phyloP scores from a whole-genome alignment of 2,888 invertebrate genomes.

The Temnothorax ravouxi region DNA sequence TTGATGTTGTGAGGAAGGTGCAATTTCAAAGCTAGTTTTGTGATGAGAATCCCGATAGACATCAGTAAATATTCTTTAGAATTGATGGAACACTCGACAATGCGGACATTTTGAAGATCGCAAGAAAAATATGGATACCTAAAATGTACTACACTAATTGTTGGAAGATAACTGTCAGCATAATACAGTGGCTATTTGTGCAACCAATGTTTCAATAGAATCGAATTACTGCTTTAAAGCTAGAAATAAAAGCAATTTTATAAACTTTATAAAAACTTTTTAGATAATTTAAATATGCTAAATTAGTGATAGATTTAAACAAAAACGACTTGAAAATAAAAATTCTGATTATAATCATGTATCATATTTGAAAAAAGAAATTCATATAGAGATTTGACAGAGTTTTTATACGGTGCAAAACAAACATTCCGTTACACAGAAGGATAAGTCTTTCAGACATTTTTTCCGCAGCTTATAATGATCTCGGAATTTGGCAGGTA shows the following conservation, averaged over 20 bases:
- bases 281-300: not conserved
- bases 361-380: not conserved
- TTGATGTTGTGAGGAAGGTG: constrained; percentile 15
- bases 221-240: not conserved
- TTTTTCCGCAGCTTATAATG: not conserved
- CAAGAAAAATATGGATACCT: not conserved
- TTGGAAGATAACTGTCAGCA: not conserved
- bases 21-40: constrained; percentile 22
- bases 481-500: constrained; percentile 13
- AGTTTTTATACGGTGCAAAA: not conserved
- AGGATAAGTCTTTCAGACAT: not conserved
- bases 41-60: not conserved
- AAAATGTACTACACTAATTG: not conserved
- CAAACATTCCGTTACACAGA: not conserved
- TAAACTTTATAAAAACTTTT: not conserved
- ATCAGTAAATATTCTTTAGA: not conserved
- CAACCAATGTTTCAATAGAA: not conserved
- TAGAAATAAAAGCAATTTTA: not conserved
- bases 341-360: not conserved
- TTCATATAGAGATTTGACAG: not conserved
- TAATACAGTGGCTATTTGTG: not conserved
- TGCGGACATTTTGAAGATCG: not conserved
- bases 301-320: not conserved
- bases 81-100: not conserved
- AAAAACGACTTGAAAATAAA: not conserved